These are phyloP conservation scores for Busarellus nigricollis DNA, from an alignment of 2,797 vertebrate genomes.

Conservation along the genomic window DNA sequence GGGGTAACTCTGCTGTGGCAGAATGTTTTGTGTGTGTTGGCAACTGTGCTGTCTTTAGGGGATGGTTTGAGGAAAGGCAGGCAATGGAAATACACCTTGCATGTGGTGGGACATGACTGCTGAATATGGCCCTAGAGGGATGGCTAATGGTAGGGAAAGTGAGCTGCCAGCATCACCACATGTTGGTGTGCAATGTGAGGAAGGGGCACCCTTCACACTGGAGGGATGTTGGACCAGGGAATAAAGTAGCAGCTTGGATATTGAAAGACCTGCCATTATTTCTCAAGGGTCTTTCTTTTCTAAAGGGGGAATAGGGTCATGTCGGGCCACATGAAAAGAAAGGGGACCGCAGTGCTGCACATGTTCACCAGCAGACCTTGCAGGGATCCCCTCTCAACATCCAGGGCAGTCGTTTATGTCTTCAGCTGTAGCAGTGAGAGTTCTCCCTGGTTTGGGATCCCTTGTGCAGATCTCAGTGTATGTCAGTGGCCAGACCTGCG, in stretches of 20 bases:
- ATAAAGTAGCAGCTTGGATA: not conserved
- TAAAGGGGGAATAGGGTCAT: not conserved
- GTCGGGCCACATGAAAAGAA: not conserved
- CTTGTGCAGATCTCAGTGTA: not conserved
- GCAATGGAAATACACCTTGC: not conserved
- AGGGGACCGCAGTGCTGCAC: not conserved
- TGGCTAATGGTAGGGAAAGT: not conserved
- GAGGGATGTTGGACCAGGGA: not conserved
- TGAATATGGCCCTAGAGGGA: not conserved
- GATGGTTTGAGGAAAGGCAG: not conserved
- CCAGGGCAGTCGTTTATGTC: not conserved
- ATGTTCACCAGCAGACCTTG: not conserved
- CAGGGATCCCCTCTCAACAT: not conserved
- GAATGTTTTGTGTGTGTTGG: not conserved
- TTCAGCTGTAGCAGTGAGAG: not conserved
- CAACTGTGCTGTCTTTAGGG: not conserved
- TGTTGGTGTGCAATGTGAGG: fast-evolving
- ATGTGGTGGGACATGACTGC: not conserved
- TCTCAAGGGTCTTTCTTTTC: not conserved
- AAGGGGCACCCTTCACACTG: not conserved
- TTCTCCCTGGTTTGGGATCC: not conserved
- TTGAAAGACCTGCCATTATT: not conserved
- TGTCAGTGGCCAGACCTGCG: not conserved
- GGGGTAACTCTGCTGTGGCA: not conserved
- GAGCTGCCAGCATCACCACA: fast-evolving